Conservation (phyloP, 2,888 invertebrate genomes). For the Carabus problematicus region DNA sequence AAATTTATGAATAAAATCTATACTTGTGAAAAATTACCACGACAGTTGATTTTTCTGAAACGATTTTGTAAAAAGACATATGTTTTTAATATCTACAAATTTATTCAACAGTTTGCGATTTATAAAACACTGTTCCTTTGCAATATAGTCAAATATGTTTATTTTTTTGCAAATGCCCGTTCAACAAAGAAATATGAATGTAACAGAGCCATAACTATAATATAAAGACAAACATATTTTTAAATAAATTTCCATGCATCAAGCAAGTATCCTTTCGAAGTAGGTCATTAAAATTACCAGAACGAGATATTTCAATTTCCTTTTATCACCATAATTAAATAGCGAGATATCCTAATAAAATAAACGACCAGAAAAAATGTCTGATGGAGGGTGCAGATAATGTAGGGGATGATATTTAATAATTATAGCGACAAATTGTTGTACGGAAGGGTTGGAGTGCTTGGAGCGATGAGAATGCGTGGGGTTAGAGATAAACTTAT, state of each 20-base stretch:
- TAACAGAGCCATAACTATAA: too few relatives aligned
- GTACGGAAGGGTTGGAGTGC: slow-evolving; percentile 18
- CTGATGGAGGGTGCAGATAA: slow-evolving; percentile 15
- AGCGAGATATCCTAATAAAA: slow-evolving; percentile 24
- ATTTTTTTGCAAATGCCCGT: neutral
- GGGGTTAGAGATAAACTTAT: slow-evolving; percentile 30
- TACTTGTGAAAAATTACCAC: too few relatives aligned
- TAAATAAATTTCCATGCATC: slow-evolving; percentile 21
- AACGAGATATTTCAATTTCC: slow-evolving; percentile 17
- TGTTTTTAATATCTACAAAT: slow-evolving; percentile 27
- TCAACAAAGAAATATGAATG: slow-evolving; percentile 20
- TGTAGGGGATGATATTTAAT: slow-evolving; percentile 30
- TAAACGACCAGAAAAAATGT: slow-evolving; percentile 23
- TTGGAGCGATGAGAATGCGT: slow-evolving; percentile 29
- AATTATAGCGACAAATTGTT: slow-evolving; percentile 36
- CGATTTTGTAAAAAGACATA: slow-evolving; percentile 16
- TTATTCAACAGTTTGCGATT: slow-evolving; percentile 19
- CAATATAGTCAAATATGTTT: slow-evolving; percentile 4
- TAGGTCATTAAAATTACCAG: slow-evolving; percentile 15
- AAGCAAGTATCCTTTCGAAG: slow-evolving; percentile 7
- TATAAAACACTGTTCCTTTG: slow-evolving; percentile 21
- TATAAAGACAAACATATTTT: slow-evolving; percentile 11
- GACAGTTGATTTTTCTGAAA: too few relatives aligned
- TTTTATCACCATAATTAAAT: slow-evolving; percentile 23
- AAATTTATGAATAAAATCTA: too few relatives aligned